These are phyloP conservation scores for Suncus etruscus DNA, from an alignment of 2,113 vertebrate species.

Conservation along the genomic window DNA sequence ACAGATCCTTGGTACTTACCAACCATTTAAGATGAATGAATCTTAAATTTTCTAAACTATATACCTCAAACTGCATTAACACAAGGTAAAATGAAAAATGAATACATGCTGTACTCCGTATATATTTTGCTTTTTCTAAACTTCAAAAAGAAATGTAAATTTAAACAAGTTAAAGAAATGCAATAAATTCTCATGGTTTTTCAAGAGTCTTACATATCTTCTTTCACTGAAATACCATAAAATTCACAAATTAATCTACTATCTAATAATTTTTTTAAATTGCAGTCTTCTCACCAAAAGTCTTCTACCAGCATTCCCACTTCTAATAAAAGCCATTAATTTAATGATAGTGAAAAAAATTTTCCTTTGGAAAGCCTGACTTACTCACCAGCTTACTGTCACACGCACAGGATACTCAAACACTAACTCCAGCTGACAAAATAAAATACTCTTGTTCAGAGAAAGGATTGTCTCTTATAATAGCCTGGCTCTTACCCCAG, in stretches of 20 bases:
- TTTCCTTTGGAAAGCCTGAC: slow-evolving; percentile 80
- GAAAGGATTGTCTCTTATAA: slow-evolving; percentile 87
- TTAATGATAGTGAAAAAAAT: slow-evolving; percentile 78
- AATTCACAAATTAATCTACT: slow-evolving; percentile 49
- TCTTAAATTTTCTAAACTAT: not conserved
- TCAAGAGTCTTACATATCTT: slow-evolving; percentile 8
- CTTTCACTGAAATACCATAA: slow-evolving; percentile 51
- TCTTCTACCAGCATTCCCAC: slow-evolving; percentile 65
- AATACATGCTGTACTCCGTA: not conserved
- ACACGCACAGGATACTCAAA: slow-evolving; percentile 86
- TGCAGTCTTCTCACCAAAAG: slow-evolving; percentile 71
- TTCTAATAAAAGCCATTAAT: slow-evolving; percentile 75
- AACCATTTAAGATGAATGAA: not conserved
- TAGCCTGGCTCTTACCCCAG: slow-evolving; percentile 89
- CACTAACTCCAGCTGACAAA: slow-evolving; percentile 88
- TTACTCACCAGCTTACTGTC: slow-evolving; percentile 84
- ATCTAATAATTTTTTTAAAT: slow-evolving; percentile 70
- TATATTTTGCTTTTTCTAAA: slow-evolving; percentile 14
- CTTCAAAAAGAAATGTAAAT: slow-evolving; percentile 41
- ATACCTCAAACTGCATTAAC: not conserved
- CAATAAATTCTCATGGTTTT: slow-evolving; percentile 18
- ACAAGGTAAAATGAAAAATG: not conserved
- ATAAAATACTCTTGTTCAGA: slow-evolving; percentile 86
- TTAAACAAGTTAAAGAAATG: slow-evolving; percentile 3
- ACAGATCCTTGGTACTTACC: not conserved